Percentiles rank a stretch among this genome's conserved stretches.
phyloP scores from a whole-genome alignment of 2,888 invertebrate genomes.

The Anagyrus pseudococci region DNA sequence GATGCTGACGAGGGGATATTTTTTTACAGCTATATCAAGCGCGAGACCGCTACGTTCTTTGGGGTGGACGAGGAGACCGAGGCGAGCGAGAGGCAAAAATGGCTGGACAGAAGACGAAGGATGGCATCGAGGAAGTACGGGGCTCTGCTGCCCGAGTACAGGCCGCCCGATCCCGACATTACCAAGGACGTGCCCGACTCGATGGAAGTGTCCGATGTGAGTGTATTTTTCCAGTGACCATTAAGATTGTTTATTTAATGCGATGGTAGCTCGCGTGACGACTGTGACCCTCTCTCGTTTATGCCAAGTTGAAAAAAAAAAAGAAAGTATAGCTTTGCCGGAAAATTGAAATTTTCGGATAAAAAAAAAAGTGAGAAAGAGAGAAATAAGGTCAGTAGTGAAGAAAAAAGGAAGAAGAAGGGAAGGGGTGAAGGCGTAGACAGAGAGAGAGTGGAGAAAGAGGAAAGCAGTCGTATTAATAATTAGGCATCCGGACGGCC shows the following conservation, averaged over 20 bases:
- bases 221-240: too few species aligned
- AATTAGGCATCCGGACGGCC: slow-evolving; percentile 25
- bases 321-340: too few species aligned
- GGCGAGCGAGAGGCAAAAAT: slow-evolving; percentile 74
- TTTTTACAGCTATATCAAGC: slow-evolving; percentile 70
- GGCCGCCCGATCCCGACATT: slow-evolving; percentile 69
- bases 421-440: too few species aligned
- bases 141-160: slow-evolving; percentile 67
- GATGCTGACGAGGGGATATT: too few species aligned
- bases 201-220: slow-evolving; percentile 56
- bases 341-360: too few species aligned
- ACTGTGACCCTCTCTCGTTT: background rate
- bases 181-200: slow-evolving; percentile 62
- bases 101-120: slow-evolving; percentile 81
- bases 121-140: slow-evolving; percentile 77
- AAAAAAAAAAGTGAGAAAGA: too few species aligned
- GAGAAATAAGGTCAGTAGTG: too few species aligned
- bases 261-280: background rate
- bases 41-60: slow-evolving; percentile 84
- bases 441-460: too few species aligned
- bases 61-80: slow-evolving; percentile 83
- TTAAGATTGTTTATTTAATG: background rate
- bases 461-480: slow-evolving; percentile 22
- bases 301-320: too few species aligned
- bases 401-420: too few species aligned